Percentiles rank a stretch among this genome's conserved stretches.
phyloP scores from a whole-genome alignment of 2,797 vertebrate genomes.

The Urosaurus nigricauda region DNA sequence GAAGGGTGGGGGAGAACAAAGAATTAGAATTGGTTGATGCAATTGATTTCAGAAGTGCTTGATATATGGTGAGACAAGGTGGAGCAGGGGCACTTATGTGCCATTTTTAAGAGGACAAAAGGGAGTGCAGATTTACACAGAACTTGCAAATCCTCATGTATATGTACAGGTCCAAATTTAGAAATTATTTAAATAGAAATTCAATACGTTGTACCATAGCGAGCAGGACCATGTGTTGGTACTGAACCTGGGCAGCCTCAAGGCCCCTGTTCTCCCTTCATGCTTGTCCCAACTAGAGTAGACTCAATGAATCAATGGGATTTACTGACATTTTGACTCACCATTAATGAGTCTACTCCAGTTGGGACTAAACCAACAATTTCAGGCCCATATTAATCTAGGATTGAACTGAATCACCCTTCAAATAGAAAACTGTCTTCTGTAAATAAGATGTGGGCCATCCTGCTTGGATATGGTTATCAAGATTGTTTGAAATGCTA shows the following conservation, averaged over 20 bases:
- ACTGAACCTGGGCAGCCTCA: too few relatives aligned
- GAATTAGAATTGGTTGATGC: background rate
- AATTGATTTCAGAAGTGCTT: background rate
- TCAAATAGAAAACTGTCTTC: background rate
- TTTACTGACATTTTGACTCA: too few relatives aligned
- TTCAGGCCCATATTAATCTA: too few relatives aligned
- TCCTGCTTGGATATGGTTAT: background rate
- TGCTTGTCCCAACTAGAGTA: too few relatives aligned
- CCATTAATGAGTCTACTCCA: too few relatives aligned
- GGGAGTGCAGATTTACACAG: background rate
- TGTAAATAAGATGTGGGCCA: background rate
- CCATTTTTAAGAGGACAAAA: background rate
- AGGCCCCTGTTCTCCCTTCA: too few relatives aligned
- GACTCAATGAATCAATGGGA: too few relatives aligned
- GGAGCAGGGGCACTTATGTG: background rate
- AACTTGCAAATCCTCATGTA: background rate
- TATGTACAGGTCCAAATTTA: background rate
- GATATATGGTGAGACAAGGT: background rate
- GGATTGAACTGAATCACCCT: too few relatives aligned
- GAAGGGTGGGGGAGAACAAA: background rate
- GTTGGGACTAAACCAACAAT: too few relatives aligned
- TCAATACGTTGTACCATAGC: too few relatives aligned
- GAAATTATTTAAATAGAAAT: background rate
- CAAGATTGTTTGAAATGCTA: background rate
- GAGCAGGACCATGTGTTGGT: too few relatives aligned